These are phyloP conservation scores for Drosophila sproati DNA, from an alignment of 1,140 invertebrate genomes.

Conservation along the genomic window DNA sequence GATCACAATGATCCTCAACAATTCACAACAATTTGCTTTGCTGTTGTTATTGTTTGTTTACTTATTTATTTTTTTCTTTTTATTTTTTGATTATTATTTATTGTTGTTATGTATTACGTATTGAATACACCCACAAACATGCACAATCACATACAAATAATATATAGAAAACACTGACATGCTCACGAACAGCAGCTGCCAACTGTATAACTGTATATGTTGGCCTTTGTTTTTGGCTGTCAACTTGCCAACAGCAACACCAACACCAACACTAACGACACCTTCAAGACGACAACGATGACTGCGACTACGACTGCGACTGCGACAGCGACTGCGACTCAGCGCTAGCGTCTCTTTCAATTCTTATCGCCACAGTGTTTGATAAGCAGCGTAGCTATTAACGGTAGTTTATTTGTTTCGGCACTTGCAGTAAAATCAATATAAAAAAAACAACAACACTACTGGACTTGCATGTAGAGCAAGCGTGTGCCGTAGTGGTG, in stretches of 20 bases:
- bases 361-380: constrained; percentile 31
- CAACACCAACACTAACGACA: constrained; percentile 25
- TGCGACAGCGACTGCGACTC: not conserved
- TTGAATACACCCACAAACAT: constrained; percentile 13
- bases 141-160: not conserved
- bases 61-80: not conserved
- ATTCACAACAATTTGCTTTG: constrained; percentile 24
- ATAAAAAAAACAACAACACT: not conserved
- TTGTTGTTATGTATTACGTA: constrained; percentile 14
- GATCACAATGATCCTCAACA: constrained; percentile 1
- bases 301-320: constrained; percentile 15
- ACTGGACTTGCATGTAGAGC: no score
- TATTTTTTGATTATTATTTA: not conserved
- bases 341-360: not conserved
- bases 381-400: constrained; percentile 38
- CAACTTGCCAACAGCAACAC: constrained; percentile 26
- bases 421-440: constrained; percentile 30
- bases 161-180: constrained; percentile 13
- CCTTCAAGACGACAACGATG: constrained; percentile 10
- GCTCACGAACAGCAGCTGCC: constrained; percentile 35
- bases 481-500: no score
- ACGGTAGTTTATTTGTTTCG: constrained; percentile 25
- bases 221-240: constrained; percentile 48
- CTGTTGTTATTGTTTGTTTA: constrained; percentile 1
- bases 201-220: constrained; percentile 51